Conservation (phyloP, 2,113 vertebrate genomes). For the Psilopsiagon aymara region DNA sequence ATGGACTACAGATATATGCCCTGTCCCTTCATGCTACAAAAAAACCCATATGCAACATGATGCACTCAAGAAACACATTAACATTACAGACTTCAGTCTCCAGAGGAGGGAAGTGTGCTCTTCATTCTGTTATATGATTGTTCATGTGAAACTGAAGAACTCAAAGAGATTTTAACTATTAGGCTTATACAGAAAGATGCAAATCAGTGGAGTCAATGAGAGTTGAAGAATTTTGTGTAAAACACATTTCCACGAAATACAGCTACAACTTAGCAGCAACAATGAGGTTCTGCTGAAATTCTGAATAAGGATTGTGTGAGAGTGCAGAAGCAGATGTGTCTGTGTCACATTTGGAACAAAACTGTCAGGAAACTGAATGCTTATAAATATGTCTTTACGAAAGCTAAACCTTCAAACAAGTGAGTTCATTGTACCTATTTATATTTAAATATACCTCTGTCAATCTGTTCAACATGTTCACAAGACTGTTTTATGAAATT, state of each 20-base stretch:
- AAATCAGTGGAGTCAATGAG: background rate
- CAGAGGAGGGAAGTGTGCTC: background rate
- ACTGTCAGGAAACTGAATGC: background rate
- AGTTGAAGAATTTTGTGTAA: background rate
- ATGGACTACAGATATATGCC: background rate
- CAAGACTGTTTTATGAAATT: background rate
- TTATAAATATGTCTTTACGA: background rate
- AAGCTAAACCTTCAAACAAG: background rate
- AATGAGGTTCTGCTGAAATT: background rate
- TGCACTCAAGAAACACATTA: background rate
- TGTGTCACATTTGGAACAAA: background rate
- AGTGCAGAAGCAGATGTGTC: background rate
- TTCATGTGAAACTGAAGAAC: background rate
- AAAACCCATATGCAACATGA: fast-evolving
- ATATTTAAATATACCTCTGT: background rate
- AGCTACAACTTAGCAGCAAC: background rate
- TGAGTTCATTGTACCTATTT: background rate
- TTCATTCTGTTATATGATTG: background rate
- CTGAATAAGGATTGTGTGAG: background rate
- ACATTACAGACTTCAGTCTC: background rate
- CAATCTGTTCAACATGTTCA: background rate
- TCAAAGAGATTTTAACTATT: background rate
- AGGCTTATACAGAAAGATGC: background rate
- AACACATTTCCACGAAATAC: background rate
- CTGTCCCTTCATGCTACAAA: background rate